Evolutionary conservation across 1,140 invertebrate species (phyloP), one percentile per base, ranked within the genome.

Genomic region (Maconellicoccus hirsutus): DNA sequence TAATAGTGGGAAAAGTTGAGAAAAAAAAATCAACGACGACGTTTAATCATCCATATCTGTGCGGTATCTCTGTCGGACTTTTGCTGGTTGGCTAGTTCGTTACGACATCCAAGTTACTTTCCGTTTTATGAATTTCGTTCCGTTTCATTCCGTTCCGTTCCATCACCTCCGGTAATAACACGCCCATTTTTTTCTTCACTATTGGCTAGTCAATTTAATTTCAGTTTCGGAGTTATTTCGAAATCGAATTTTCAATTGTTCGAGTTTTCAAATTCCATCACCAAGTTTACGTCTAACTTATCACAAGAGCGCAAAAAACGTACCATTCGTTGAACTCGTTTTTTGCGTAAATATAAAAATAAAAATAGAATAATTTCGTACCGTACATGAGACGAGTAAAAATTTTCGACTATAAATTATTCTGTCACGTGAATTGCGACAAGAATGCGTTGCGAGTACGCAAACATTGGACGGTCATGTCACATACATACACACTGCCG

Each of bases 141-240:
- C 42, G 42, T 52, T 52, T 52, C 42, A 52, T 52, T 52, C 42
- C 42, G 42, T 52, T 52, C 42, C 42, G 42, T 52, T 52, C 42
- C 42, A 19, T 19, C 42, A 52, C 42, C 42, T 52, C n/a, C 42
- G 10, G n/a, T 52, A 52, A 52, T 19, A 19, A 52, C 42, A 16
- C 10, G 6, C 42, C n/a, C n/a, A n/a, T n/a, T 6, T 33, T 33
- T 33, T 33, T 33, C 3, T 33, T 33, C 12, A 33, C 29, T 12
- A 33, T 33, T 33, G 29, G 29, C 29, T 33, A 33, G 29, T 33
- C 12, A 12, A 33, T 33, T 33, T 33, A 33, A 33, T 33, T 33
- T 33, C 12, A 33, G 29, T 33, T 12, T 33, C 29, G 29, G 4
- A 33, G 29, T 12, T 33, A 12, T 33, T 33, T 33, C 29, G 29